These are phyloP conservation scores for Synanceia verrucosa DNA, from an alignment of 2,797 vertebrate genomes.

Conservation along the genomic window DNA sequence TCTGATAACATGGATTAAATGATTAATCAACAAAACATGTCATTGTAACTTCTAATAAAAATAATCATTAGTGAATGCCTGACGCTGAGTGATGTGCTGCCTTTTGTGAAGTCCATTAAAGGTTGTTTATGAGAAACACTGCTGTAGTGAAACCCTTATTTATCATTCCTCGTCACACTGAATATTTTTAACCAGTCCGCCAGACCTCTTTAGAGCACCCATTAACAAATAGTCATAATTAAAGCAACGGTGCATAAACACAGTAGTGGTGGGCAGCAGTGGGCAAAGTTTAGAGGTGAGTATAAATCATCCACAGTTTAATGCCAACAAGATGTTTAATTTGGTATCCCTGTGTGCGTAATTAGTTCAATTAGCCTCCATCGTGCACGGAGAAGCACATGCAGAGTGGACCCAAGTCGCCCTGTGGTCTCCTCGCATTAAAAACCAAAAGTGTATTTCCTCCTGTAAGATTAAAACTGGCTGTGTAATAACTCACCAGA, in stretches of 20 bases:
- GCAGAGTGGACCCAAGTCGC: conserved; percentile 48
- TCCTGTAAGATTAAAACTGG: conserved; percentile 63
- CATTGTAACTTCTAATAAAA: conserved; percentile 15
- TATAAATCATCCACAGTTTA: conserved; percentile 75
- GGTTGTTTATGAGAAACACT: conserved; percentile 17
- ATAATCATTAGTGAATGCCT: conserved; percentile 17
- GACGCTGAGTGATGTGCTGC: conserved; percentile 3
- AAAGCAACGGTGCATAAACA: conserved; percentile 53
- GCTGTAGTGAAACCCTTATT: conserved; percentile 22
- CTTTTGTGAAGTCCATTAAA: conserved; percentile 22
- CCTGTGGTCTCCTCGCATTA: conserved; percentile 44
- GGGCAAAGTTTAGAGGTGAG: conserved; percentile 62
- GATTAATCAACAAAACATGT: background rate
- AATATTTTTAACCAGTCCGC: conserved; percentile 30
- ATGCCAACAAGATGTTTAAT: conserved; percentile 68
- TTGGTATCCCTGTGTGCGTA: conserved; percentile 58
- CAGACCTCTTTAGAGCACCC: conserved; percentile 26
- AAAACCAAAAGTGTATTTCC: conserved; percentile 59
- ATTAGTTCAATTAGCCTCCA: conserved; percentile 71
- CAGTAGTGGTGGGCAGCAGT: conserved; percentile 38
- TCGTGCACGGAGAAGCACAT: conserved; percentile 33
- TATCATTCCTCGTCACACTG: conserved; percentile 23
- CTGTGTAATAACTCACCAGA: conserved; percentile 62
- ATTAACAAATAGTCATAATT: conserved; percentile 67
- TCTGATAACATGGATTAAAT: background rate